phyloP scores from a whole-genome alignment of 2,888 invertebrate genomes.

The Fragum sueziense region DNA sequence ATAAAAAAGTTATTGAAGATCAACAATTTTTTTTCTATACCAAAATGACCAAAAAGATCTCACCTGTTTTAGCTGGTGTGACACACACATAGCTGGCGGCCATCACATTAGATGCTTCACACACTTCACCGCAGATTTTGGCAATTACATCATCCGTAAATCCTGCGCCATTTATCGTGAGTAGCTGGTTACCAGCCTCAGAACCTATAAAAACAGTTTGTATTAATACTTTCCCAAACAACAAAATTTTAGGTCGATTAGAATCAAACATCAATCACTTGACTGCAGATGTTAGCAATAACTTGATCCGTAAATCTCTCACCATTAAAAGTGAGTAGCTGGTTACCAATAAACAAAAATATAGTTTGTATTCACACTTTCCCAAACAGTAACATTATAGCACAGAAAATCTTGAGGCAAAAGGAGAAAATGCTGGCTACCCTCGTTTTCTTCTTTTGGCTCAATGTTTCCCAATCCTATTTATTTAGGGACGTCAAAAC shows the following conservation, averaged over 20 bases:
- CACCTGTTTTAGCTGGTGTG: constrained; percentile 41
- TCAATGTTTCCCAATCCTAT: no score
- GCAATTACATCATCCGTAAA: constrained; percentile 17
- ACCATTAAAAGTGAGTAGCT: not conserved
- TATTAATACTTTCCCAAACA: no score
- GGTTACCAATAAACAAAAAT: no score
- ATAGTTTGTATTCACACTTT: no score
- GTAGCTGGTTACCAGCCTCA: constrained; percentile 18
- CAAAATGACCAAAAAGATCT: not conserved
- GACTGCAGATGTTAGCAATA: not conserved
- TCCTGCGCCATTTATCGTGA: constrained; percentile 31
- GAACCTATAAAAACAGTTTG: constrained; percentile 27
- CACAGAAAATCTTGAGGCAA: no score
- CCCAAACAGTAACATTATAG: no score
- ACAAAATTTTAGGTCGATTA: not conserved
- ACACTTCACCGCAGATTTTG: constrained; percentile 25
- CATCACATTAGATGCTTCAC: constrained; percentile 13
- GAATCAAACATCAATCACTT: no score
- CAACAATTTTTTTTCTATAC: not conserved
- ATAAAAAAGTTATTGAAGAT: no score
- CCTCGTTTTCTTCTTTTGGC: no score
- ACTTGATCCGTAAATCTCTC: not conserved
- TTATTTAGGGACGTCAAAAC: no score
- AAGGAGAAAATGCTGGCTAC: no score
- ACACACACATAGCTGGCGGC: constrained; percentile 26